phyloP scores from a whole-genome alignment of 2,888 invertebrate genomes.

The Hartigia nigra region DNA sequence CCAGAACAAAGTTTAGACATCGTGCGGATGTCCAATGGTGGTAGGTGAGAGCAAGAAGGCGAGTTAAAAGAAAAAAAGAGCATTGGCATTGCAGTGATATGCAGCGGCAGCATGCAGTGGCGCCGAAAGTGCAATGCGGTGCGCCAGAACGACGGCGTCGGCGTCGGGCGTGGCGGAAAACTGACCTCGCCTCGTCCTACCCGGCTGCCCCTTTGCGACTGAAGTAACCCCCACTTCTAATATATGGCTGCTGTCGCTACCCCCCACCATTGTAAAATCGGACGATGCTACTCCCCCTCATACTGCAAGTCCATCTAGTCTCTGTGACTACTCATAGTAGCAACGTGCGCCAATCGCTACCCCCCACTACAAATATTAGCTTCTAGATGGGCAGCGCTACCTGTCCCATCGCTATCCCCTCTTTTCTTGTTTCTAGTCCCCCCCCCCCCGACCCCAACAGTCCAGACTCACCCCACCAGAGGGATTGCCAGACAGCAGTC shows the following conservation, averaged over 20 bases:
- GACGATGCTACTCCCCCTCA: not conserved
- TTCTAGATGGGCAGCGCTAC: constrained; percentile 12
- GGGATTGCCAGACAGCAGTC: constrained; percentile 57
- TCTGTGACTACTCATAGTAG: not conserved
- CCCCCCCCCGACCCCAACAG: constrained; percentile 23
- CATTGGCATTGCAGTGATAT: constrained; percentile 50
- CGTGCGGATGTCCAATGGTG: not conserved
- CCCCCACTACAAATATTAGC: constrained; percentile 3
- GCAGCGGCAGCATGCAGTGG: constrained; percentile 38
- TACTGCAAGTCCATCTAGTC: not conserved
- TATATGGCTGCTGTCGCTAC: not conserved
- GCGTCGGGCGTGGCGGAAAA: constrained; percentile 57
- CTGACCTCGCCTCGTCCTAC: constrained; percentile 51
- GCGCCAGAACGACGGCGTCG: constrained; percentile 43
- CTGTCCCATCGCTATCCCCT: constrained; percentile 18
- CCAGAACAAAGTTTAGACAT: not conserved
- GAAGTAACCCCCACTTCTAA: not conserved
- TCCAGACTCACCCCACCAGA: not conserved
- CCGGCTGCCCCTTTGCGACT: constrained; percentile 4
- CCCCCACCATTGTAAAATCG: not conserved
- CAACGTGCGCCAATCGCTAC: constrained; percentile 7
- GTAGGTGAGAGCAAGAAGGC: constrained; percentile 15
- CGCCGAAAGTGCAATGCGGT: constrained; percentile 52
- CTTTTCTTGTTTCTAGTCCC: constrained; percentile 21
- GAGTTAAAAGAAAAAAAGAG: constrained; percentile 25